Evolutionary conservation across 2,888 invertebrate species (phyloP).

Genomic region (Callosobruchus maculatus): DNA sequence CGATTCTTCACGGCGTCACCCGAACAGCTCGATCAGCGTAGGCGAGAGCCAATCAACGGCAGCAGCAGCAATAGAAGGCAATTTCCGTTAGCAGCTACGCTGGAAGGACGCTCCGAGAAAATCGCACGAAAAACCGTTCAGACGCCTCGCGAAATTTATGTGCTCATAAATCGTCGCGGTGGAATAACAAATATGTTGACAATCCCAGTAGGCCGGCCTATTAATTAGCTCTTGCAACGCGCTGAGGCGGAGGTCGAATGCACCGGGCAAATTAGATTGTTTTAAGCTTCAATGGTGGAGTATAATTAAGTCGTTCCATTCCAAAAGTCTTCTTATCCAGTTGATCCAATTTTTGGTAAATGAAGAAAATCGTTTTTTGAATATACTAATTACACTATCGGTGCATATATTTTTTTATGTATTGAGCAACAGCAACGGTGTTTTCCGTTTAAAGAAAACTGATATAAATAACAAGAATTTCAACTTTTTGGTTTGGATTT

Average conservation of each 20-base stretch:
- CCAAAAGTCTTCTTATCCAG: no score
- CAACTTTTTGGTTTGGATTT: no score
- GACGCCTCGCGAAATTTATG: constrained; percentile 16
- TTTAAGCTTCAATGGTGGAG: neutral
- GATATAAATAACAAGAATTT: no score
- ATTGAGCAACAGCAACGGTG: no score
- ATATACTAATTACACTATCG: no score
- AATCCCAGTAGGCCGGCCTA: constrained; percentile 25
- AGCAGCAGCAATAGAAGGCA: neutral
- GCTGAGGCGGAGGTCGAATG: neutral
- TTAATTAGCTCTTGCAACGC: constrained; percentile 20
- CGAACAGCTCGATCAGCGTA: neutral
- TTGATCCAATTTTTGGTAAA: no score
- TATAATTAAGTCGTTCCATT: no score
- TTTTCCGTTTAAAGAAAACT: no score
- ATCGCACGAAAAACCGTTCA: neutral
- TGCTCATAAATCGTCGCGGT: constrained; percentile 25
- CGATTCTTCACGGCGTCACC: neutral
- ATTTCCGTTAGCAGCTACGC: neutral
- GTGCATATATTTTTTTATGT: no score
- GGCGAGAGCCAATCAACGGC: neutral
- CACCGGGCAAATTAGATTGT: neutral
- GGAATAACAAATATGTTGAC: constrained; percentile 32
- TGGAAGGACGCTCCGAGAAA: neutral
- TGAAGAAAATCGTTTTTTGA: no score